Conservation (phyloP, 2,888 invertebrate genomes). For the Teinopalpus imperialis region DNA sequence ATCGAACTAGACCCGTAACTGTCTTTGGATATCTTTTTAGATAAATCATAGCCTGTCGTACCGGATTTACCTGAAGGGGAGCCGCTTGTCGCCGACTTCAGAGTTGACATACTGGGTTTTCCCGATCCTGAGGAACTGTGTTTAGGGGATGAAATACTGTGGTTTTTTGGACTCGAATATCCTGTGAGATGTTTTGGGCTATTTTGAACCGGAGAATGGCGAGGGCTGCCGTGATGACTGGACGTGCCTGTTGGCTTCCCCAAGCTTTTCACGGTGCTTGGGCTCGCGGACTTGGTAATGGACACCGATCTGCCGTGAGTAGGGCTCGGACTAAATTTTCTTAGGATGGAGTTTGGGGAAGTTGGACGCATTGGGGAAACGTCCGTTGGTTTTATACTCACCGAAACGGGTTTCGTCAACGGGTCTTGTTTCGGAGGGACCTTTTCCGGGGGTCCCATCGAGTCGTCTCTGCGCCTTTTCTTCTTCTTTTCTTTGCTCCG, state of each 20-base stretch:
- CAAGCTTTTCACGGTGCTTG: constrained; percentile 61
- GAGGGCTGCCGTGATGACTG: constrained; percentile 85
- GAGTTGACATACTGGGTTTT: constrained; percentile 93
- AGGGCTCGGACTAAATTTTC: constrained; percentile 88
- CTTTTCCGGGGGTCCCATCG: constrained; percentile 93
- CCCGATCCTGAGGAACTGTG: constrained; percentile 88
- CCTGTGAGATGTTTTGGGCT: constrained; percentile 88
- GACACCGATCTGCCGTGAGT: constrained; percentile 85
- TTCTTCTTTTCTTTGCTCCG: constrained; percentile 86
- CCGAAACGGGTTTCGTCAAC: constrained; percentile 86
- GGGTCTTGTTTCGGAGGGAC: constrained; percentile 88
- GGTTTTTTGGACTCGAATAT: constrained; percentile 89
- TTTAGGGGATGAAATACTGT: constrained; percentile 90
- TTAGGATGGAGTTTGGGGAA: constrained; percentile 84
- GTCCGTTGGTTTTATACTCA: constrained; percentile 87
- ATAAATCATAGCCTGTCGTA: constrained; percentile 76
- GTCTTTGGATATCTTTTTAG: constrained; percentile 80
- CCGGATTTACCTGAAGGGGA: constrained; percentile 85
- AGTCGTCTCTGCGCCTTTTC: constrained; percentile 88
- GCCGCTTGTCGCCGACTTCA: constrained; percentile 89
- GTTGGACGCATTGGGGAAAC: constrained; percentile 84
- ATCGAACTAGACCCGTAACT: constrained; percentile 64
- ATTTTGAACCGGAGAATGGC: constrained; percentile 89
- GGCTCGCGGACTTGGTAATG: constrained; percentile 83
- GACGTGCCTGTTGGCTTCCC: constrained; percentile 77